These are phyloP conservation scores for Drosophila paramelanica DNA, from an alignment of 2,888 invertebrate species.

Conservation along the genomic window DNA sequence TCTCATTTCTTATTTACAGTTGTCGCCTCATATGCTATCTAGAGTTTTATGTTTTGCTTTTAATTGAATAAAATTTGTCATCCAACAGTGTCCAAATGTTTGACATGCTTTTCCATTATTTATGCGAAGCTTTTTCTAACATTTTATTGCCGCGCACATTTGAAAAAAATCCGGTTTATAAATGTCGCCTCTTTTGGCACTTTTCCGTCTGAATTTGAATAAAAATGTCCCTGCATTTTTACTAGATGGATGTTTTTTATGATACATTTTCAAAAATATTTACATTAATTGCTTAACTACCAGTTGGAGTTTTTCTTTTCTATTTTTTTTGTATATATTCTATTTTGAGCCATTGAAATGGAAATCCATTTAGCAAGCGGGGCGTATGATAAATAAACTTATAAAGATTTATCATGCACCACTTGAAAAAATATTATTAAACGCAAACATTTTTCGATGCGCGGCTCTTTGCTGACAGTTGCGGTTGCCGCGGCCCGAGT, in stretches of 20 bases:
- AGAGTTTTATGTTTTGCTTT: slow-evolving; percentile 14
- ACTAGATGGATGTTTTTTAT: slow-evolving; percentile 16
- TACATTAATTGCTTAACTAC: slow-evolving; percentile 46
- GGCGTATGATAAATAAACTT: slow-evolving; percentile 61
- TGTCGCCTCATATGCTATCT: slow-evolving; percentile 26
- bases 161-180: slow-evolving; percentile 18
- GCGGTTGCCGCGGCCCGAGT: slow-evolving; percentile 32
- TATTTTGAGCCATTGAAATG: slow-evolving; percentile 27
- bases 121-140: neutral
- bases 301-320: slow-evolving; percentile 1
- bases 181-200: slow-evolving; percentile 21
- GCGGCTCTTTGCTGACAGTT: slow-evolving; percentile 25
- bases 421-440: slow-evolving; percentile 47
- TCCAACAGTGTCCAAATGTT: slow-evolving; percentile 24
- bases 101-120: slow-evolving; percentile 15
- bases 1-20: slow-evolving; percentile 4
- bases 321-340: slow-evolving; percentile 2
- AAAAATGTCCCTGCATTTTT: slow-evolving; percentile 17
- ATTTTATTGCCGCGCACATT: slow-evolving; percentile 26
- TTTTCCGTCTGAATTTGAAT: slow-evolving; percentile 20
- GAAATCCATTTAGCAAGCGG: slow-evolving; percentile 44
- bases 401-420: slow-evolving; percentile 55
- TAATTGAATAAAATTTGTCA: slow-evolving; percentile 49
- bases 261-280: slow-evolving; percentile 40
- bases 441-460: slow-evolving; percentile 24